Conservation (phyloP, 2,113 vertebrate species). For the Stegastes partitus region DNA sequence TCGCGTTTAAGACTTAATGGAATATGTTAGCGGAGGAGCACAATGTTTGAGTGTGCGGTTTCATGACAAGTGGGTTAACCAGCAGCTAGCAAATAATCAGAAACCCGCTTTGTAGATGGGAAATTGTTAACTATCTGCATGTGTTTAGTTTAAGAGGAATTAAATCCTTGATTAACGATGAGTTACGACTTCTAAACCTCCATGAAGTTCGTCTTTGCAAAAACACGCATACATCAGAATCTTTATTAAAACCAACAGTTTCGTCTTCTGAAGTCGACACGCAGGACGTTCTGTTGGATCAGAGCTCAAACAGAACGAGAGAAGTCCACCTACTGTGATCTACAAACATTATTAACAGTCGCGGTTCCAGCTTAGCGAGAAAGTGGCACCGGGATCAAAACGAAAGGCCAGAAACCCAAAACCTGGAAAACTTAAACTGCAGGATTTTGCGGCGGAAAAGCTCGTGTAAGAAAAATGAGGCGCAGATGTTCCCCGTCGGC, state of each 20-base stretch:
- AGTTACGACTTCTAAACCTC: not conserved
- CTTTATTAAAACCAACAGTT: too few species aligned
- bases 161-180: not conserved
- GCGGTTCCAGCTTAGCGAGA: not conserved
- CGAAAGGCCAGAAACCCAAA: constrained; percentile 7
- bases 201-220: not conserved
- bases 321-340: not conserved
- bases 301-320: too few species aligned
- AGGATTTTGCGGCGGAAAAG: constrained; percentile 36
- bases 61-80: not conserved
- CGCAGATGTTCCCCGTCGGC: constrained; percentile 71
- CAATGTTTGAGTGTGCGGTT: too few species aligned
- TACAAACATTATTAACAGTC: not conserved
- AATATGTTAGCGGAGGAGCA: not conserved
- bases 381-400: constrained; percentile 24
- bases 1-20: not conserved
- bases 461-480: constrained; percentile 61
- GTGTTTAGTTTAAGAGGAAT: not conserved
- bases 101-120: not conserved
- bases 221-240: not conserved
- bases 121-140: not conserved
- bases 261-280: too few species aligned
- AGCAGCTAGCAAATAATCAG: constrained; percentile 9
- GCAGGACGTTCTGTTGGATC: too few species aligned
- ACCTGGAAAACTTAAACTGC: constrained; percentile 26